These are phyloP conservation scores for Botia almorhae DNA, from an alignment of 2,797 vertebrate genomes.

Conservation along the genomic window DNA sequence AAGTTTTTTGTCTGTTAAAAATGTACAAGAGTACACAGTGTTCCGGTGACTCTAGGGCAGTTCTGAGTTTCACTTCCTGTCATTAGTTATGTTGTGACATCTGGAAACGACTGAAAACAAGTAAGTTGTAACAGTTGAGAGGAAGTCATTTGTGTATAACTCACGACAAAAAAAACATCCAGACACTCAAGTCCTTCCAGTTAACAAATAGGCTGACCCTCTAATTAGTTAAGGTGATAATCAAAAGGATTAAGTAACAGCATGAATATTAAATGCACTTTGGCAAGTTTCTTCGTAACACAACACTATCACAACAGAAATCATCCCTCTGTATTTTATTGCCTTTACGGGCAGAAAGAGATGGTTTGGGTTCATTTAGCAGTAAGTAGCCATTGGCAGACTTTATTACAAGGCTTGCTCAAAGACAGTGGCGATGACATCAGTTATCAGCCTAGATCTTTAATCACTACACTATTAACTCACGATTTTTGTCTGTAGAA, in stretches of 20 bases:
- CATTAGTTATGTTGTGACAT: constrained; percentile 1
- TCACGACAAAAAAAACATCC: neutral
- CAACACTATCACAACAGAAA: too few relatives aligned
- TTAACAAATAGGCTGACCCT: neutral
- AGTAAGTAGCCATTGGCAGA: too few relatives aligned
- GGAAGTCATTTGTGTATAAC: constrained; percentile 21
- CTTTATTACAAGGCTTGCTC: too few relatives aligned
- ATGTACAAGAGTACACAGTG: neutral
- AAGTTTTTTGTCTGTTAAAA: neutral
- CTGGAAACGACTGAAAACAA: constrained; percentile 7
- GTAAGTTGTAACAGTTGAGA: neutral
- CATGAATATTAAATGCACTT: too few relatives aligned
- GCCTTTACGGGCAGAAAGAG: too few relatives aligned
- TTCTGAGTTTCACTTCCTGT: constrained; percentile 29
- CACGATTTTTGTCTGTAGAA: neutral
- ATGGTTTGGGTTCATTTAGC: too few relatives aligned
- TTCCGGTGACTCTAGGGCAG: constrained; percentile 10
- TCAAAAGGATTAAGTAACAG: neutral
- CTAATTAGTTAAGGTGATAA: neutral
- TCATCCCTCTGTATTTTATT: too few relatives aligned
- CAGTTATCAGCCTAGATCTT: neutral
- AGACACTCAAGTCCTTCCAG: neutral
- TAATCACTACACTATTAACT: neutral
- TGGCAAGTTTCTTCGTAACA: too few relatives aligned
- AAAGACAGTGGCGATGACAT: too few relatives aligned